Evolutionary conservation across 2,888 invertebrate species (phyloP), one percentile per base, ranked within the genome.

Genomic region (Pammene fasciana): DNA sequence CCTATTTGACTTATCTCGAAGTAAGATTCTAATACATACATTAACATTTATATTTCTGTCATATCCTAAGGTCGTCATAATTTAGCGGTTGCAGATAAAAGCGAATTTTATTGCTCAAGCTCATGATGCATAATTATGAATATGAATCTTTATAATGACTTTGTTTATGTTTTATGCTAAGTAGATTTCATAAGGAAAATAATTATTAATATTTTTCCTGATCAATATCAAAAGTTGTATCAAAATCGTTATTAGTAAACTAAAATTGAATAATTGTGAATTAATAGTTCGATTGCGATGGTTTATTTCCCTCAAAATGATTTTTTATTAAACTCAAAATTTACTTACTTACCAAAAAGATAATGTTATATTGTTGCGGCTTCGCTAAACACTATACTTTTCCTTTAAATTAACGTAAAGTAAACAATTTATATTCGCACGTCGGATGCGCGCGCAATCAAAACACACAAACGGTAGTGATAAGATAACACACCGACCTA

Each of bases 401-500:
- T 54, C 13, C 45, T 59, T 64, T 52, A 57, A 65, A 65, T 55
- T 46, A 55, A 41, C 41, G 52, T 43, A 60, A 70, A 65, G 46
- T 54, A 54, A 65, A 65, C 65, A 65, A 59, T 45, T 75, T 72
- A 82, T 82, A 83, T 88, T 89, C 81, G 88, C 87, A 84, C 80
- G 74, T 67, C 78, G 81, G 82, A 84, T 83, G 71, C 82, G 80
- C 78, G 79, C 75, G 75, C 82, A 85, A 86, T 84, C 82, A 85
- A 81, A 87, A 85, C 82, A 84, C 78, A 62, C 64, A 65, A 26
- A 59, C 57, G 65, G 18, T 61, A 68, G 74, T 82, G 87, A 88
- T 88, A 88, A 87, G 80, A 85, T 86, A 85, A 85, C 81, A 83
- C 75, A 90, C 90, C 86, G 79, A 87, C 88, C 87, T 91, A 85